Conservation (phyloP, 2,888 invertebrate species). For the Spialia ferax region DNA sequence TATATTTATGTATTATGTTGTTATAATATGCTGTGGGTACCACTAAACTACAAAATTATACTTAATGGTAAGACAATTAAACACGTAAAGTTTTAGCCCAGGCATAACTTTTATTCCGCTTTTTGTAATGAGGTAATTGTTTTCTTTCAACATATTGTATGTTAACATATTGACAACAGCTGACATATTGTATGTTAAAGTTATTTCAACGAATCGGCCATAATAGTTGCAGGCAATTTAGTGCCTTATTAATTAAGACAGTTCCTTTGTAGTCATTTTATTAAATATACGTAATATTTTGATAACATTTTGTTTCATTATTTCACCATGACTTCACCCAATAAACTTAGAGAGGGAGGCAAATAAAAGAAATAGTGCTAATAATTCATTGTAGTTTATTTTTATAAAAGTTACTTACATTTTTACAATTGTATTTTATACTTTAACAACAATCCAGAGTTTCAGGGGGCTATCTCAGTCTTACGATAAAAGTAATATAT, state of each 20-base stretch:
- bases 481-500: constrained; percentile 53
- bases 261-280: constrained; percentile 75
- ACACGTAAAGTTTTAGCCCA: no score
- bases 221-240: constrained; percentile 52
- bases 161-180: no score
- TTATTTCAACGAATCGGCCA: constrained; percentile 46
- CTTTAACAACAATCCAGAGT: constrained; percentile 75
- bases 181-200: constrained; percentile 3
- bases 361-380: constrained; percentile 47
- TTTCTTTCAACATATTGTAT: no score
- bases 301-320: constrained; percentile 51
- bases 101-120: no score
- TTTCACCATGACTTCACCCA: constrained; percentile 43
- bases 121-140: no score
- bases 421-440: constrained; percentile 72
- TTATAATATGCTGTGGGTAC: no score
- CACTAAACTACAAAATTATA: no score
- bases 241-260: constrained; percentile 72
- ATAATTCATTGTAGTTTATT: constrained; percentile 74
- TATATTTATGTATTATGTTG: no score
- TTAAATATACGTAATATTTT: constrained; percentile 69
- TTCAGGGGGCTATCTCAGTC: constrained; percentile 63
- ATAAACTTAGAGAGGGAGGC: not conserved
- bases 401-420: constrained; percentile 77
- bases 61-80: no score